Evolutionary conservation across 2,888 invertebrate genomes (phyloP), one percentile per base, ranked within the genome.

Genomic region (Leptinotarsa tumamoca): DNA sequence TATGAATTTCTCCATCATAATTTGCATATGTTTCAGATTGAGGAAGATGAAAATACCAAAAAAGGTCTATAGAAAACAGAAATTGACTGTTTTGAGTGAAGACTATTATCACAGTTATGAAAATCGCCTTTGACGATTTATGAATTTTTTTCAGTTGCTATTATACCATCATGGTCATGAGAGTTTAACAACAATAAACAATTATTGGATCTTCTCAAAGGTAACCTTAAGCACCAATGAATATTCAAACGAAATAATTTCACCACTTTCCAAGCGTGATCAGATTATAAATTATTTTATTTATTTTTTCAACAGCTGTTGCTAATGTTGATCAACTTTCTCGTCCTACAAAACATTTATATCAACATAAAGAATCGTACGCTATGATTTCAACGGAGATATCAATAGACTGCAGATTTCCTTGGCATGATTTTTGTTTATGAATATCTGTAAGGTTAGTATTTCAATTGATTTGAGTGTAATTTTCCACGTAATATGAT

Each of bases 321-420:
- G 27, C 68, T 52, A 15, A 43, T 18, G 67, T 27, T 67, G 67
- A 67, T 67, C 50, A 67, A 67, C 50, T 67, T 67, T 67, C 49
- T 49, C 17, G 67, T 7, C 67, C 17, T 43, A 50, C 18, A 43
- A 43, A 27, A 50, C 15, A 61, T 61, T 18, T 54, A 3, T 18
- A 54, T 54, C 10, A 18, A 7, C 14, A 27, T 61, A 15, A 5
- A 61, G 18, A 27, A 4, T 61, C 23, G 17, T 61, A 61, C 4
- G 13, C 13, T 7, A 14, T 3, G 27, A 61, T 61, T 61, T 61
- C 21, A 61, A 27, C 61, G 21, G 14, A 23, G 4, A 21, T 61
- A 61, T 61, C 21, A 61, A 15, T 23, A 10, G 15, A 61, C 18
- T 23, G 4, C 58, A 23, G 23, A 23, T 61, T 23, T 27, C 58